Evolutionary conservation across 2,113 vertebrate genomes (phyloP), one percentile per base, ranked within the genome.

Genomic region (Upupa epops): DNA sequence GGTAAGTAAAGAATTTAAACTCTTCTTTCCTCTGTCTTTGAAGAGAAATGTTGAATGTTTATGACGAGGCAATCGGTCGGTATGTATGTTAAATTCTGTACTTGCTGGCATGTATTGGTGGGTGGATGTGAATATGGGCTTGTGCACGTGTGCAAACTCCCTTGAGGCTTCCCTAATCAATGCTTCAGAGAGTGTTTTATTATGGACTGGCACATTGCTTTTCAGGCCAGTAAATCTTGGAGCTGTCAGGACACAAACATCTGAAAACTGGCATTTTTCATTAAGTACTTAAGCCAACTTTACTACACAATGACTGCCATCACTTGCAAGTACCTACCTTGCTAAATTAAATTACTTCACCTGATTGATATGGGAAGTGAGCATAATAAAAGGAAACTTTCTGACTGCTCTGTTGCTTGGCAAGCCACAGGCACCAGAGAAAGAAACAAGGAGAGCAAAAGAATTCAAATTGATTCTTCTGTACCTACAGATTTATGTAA

Each of bases 311-410:
- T 58, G 91, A 79, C 75, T 66, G 73, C 45, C 74, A 81, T 78
- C 72, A 66, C 64, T 87, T 88, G 56, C 32, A 89, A 60, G 52
- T 88, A 61, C 65, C 45, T 61, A 64, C 65, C 91, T 71, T 54
- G 61, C 56, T 77, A 92, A 92, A 95, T 91, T 81, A 77, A 91
- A 83, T 90, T 32, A 93, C 74, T 91, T 77, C 42, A 60, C 19
- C 66, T 71, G 77, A 86, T 54, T 86, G 84, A 88, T 59, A 88
- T 4, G 68, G 48, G 7, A 13, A 94, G 83, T 78, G 65, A 92
- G 64, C 6, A 17, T 48, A 91, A 37, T 26, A 71, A 71, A 76
- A 85, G 32, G 70, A 73, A 91, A 91, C 82, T 71, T 94, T 76
- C 59, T 61, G 79, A 75, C 40, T 95, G 87, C 18, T 61, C 88